These are phyloP conservation scores for Takifugu bimaculatus DNA, from an alignment of 2,113 vertebrate species.

Conservation along the genomic window DNA sequence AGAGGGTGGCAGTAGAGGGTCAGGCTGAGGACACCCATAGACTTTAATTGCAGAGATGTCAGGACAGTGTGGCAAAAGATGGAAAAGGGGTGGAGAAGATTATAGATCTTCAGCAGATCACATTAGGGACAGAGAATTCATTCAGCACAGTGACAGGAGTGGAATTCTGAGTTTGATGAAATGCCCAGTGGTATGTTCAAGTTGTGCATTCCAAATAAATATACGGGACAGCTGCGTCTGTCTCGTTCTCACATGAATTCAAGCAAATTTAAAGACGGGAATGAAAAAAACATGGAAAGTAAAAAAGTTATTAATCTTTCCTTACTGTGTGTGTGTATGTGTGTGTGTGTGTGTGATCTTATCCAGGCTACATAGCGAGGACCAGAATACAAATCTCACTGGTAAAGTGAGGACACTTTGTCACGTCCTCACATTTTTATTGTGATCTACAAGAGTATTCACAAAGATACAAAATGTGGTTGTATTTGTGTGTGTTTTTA, in stretches of 20 bases:
- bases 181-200: constrained; percentile 15
- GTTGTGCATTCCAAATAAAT: constrained; percentile 18
- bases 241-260: background rate
- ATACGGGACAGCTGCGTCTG: background rate
- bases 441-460: too few relatives aligned
- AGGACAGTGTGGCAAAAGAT: constrained; percentile 52
- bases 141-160: constrained; percentile 41
- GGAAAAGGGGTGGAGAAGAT: constrained; percentile 31
- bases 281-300: too few relatives aligned
- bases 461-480: too few relatives aligned
- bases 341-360: too few relatives aligned
- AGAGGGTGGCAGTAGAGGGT: constrained; percentile 58
- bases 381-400: too few relatives aligned
- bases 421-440: too few relatives aligned
- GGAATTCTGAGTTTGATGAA: constrained; percentile 36
- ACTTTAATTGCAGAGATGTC: constrained; percentile 52
- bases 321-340: too few relatives aligned
- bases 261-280: too few relatives aligned
- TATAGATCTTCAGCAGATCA: constrained; percentile 46
- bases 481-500: too few relatives aligned
- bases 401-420: too few relatives aligned
- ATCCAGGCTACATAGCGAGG: too few relatives aligned
- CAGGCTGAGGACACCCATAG: constrained; percentile 61
- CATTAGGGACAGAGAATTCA: constrained; percentile 50
- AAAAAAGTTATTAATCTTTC: too few relatives aligned